Conservation (phyloP, 2,113 vertebrate genomes). For the Bubalus kerabau region DNA sequence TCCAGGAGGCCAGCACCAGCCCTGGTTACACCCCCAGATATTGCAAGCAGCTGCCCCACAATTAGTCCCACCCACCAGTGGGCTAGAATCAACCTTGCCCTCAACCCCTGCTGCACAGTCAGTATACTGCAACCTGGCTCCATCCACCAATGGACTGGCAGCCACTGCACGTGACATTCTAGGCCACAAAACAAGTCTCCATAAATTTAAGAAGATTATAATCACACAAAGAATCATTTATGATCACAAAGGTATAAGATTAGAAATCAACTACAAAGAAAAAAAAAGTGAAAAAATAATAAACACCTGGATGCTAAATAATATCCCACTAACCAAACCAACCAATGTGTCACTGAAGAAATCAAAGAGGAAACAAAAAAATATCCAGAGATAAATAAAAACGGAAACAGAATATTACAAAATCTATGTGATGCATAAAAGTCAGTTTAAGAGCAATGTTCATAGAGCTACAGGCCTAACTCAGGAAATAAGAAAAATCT, state of each 20-base stretch:
- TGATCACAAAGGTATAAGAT: neutral
- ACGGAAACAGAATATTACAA: neutral
- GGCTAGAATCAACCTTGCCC: neutral
- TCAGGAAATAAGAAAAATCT: neutral
- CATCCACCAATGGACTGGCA: neutral
- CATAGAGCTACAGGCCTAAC: neutral
- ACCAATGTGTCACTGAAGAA: neutral
- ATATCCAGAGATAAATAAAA: neutral
- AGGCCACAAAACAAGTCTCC: neutral
- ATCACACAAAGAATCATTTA: neutral
- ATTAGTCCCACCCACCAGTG: neutral
- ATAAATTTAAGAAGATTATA: neutral
- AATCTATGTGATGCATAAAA: neutral
- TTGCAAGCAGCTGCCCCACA: neutral
- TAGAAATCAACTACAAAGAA: neutral
- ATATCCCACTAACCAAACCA: neutral
- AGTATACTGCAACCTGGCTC: neutral
- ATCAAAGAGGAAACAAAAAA: neutral
- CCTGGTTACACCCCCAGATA: neutral
- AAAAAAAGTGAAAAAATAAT: neutral
- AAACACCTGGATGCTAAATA: neutral
- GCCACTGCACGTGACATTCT: neutral
- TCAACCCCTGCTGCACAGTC: neutral
- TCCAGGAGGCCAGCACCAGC: neutral
- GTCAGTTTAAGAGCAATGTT: neutral